Percentiles rank a stretch among this genome's conserved stretches.
These are phyloP conservation scores for Platichthys stellatus DNA, from an alignment of 2,113 vertebrate species.

Conservation along the genomic window DNA sequence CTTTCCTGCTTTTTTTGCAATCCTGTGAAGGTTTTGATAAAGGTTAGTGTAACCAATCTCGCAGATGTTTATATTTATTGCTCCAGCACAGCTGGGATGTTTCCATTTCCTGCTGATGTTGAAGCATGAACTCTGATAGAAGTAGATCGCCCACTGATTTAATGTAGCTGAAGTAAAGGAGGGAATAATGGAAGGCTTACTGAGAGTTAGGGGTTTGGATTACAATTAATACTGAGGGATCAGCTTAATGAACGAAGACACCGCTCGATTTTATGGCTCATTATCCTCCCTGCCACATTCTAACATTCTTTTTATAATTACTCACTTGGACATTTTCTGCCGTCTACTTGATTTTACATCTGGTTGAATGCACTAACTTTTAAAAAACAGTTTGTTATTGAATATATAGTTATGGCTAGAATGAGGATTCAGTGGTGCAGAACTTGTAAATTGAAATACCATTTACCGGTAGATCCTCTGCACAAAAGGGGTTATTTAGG, in stretches of 20 bases:
- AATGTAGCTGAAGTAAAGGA: conserved; percentile 62
- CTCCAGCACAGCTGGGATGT: conserved; percentile 54
- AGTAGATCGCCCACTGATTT: conserved; percentile 51
- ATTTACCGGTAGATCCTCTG: too few relatives aligned
- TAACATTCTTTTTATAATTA: conserved; percentile 58
- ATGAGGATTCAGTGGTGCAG: neutral
- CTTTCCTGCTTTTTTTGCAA: neutral
- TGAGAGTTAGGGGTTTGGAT: conserved; percentile 55
- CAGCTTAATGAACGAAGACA: conserved; percentile 66
- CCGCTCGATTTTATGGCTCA: conserved; percentile 63
- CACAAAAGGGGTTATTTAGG: too few relatives aligned
- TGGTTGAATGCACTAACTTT: conserved; percentile 27
- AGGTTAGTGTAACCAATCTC: conserved; percentile 71
- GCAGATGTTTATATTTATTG: conserved; percentile 71
- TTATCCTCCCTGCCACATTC: conserved; percentile 61
- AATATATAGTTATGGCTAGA: neutral
- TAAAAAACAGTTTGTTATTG: neutral
- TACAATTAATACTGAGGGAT: conserved; percentile 72
- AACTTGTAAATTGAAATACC: neutral
- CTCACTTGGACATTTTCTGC: conserved; percentile 46
- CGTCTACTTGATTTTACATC: conserved; percentile 40
- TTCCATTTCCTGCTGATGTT: conserved; percentile 64
- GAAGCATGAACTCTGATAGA: conserved; percentile 47
- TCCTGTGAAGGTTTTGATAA: conserved; percentile 59
- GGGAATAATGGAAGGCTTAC: conserved; percentile 57